A percentile compares a stretch with the other conserved stretches of the same genome.
Evolutionary conservation across 2,888 invertebrate species (phyloP).

Genomic region (Phengaris arion): DNA sequence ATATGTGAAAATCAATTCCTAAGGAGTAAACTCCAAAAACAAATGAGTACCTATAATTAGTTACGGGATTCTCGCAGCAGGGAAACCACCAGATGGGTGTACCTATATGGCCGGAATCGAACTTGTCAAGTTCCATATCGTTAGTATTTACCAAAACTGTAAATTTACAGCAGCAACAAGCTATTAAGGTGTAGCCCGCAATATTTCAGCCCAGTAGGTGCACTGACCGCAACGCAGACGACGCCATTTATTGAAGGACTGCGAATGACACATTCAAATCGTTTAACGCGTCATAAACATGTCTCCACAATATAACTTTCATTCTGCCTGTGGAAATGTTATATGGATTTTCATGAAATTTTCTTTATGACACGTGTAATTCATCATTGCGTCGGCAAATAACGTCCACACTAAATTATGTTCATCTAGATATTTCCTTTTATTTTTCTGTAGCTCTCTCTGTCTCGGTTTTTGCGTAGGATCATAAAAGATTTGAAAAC

Average conservation of each 20-base stretch:
- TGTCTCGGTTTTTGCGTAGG: background rate
- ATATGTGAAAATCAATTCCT: too few relatives aligned
- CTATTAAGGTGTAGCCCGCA: constrained; percentile 12
- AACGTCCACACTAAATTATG: constrained; percentile 10
- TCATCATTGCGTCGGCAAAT: background rate
- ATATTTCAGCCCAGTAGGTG: constrained; percentile 8
- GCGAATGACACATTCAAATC: constrained; percentile 25
- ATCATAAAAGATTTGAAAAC: constrained; percentile 8
- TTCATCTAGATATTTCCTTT: background rate
- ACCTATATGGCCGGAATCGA: too few relatives aligned
- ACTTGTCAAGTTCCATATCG: background rate
- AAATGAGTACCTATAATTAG: background rate
- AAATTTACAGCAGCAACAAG: background rate
- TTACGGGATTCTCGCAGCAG: background rate
- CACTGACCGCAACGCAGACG: constrained; percentile 17
- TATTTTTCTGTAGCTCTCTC: constrained; percentile 3
- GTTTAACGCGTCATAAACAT: constrained; percentile 25
- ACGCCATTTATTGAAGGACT: constrained; percentile 15
- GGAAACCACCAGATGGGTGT: too few relatives aligned
- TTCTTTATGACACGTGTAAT: background rate
- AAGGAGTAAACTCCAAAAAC: background rate
- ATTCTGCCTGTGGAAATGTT: constrained; percentile 8
- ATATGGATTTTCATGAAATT: background rate
- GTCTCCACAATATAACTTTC: constrained; percentile 8
- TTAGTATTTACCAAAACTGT: background rate